phyloP scores from a whole-genome alignment of 2,888 invertebrate genomes.

The Conomelus anceps region DNA sequence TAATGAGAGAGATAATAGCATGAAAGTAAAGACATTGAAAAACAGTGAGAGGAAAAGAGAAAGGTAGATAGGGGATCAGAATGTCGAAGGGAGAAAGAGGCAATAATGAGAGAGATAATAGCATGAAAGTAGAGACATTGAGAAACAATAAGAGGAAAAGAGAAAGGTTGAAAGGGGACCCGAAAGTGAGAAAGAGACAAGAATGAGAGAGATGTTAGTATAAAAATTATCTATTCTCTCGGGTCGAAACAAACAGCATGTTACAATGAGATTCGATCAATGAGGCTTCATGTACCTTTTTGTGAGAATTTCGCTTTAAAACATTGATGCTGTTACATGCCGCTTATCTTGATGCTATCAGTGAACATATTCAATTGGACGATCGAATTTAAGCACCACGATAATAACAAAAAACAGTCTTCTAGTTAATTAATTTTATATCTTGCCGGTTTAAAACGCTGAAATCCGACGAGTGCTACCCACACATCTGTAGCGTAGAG shows the following conservation, averaged over 20 bases:
- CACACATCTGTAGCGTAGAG: background rate
- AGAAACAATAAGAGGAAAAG: background rate
- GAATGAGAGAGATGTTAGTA: background rate
- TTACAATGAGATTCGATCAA: background rate
- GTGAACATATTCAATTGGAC: background rate
- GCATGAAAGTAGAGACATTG: background rate
- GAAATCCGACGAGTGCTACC: background rate
- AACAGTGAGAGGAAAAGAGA: background rate
- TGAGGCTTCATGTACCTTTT: background rate
- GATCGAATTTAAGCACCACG: background rate
- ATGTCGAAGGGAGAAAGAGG: too few species aligned
- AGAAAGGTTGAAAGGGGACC: too few species aligned
- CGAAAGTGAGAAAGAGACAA: background rate
- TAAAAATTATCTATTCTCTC: too few species aligned
- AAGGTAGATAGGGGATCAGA: too few species aligned
- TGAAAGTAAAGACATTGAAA: too few species aligned
- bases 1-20: background rate
- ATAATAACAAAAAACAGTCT: background rate
- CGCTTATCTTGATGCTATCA: background rate
- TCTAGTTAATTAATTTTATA: background rate
- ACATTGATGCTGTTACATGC: background rate
- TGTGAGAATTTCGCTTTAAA: background rate
- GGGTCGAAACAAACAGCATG: background rate
- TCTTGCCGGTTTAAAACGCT: background rate
- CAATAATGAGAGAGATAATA: background rate